Base-by-base conservation (phyloP, 2,113 vertebrate species). In the Caretta caretta region DNA sequence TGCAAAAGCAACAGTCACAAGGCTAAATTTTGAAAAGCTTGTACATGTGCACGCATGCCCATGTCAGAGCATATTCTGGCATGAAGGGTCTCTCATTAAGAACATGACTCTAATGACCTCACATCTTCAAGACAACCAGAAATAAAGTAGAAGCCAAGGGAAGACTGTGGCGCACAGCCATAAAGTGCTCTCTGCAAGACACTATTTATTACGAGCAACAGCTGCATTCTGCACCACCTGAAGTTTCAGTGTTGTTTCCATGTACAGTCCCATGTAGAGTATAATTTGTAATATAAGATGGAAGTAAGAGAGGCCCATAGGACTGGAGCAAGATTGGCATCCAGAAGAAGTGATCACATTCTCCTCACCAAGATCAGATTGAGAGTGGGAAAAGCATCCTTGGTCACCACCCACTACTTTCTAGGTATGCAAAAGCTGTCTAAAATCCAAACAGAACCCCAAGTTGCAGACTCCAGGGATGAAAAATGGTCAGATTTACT, bases 401-500 rank as follows among this genome's bases (percentile, higher is more conserved):
- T 35, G 31, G 12, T 65, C 25, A 87, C 11, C 22, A 42, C 42
- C 42, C 38, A 27, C 50, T 90, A 24, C 25, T 80, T n/a, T 83
- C 57, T 79, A 80, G 38, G 90, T 49, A 62, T 4, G n/a, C 3
- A 89, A 17, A 78, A 0, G 49, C 83, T 79, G 91, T 10, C 10
- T 83, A 93, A 90, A 59, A 84, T 50, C n/a, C 22, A 86, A n/a
- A 8, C 25, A 57, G 50, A 88, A 80, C 24, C 3, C 13, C 54
- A 84, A 91, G 25, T 65, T 69, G 62, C 29, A 35, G 80, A 65
- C 9, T 6, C 38, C n/a, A 24, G 5, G 78, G 10, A 57, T 27
- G 56, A 57, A 57, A n/a, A 92, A 85, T 0, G 1, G 83, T 6
- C 1, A 0, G 4, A 20, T 80, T 1, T 7, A 42, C 50, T 59